Evolutionary conservation across 1,140 invertebrate genomes (phyloP).

Genomic region (Hycleus cichorii): DNA sequence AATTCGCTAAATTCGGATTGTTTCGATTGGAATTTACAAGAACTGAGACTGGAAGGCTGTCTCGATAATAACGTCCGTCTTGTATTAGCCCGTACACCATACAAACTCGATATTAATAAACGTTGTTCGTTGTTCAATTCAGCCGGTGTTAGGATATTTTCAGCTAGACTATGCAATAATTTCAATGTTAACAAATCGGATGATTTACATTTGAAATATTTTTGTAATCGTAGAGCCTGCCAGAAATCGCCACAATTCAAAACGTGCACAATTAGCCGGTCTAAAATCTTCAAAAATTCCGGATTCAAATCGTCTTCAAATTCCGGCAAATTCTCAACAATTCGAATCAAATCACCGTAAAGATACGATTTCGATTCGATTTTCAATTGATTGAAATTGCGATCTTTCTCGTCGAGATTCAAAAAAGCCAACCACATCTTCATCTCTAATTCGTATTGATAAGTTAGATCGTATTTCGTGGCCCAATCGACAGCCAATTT

Average conservation of each 20-base stretch:
- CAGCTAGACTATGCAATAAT: conserved; percentile 44
- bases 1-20: background rate
- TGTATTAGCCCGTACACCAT: conserved; percentile 16
- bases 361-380: conserved; percentile 7
- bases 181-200: conserved; percentile 44
- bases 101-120: conserved; percentile 27
- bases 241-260: conserved; percentile 25
- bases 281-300: conserved; percentile 14
- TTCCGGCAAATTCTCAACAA: conserved; percentile 13
- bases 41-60: conserved; percentile 23
- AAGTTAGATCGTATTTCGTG: conserved; percentile 41
- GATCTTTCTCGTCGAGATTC: conserved; percentile 34
- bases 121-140: conserved; percentile 38
- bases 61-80: conserved; percentile 25
- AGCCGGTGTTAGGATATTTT: conserved; percentile 39
- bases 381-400: conserved; percentile 3
- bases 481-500: conserved; percentile 50
- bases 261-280: conserved; percentile 9
- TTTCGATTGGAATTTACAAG: conserved; percentile 1
- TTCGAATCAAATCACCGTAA: conserved; percentile 26
- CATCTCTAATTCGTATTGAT: conserved; percentile 45
- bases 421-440: conserved; percentile 48
- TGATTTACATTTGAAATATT: conserved; percentile 42
- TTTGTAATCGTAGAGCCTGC: conserved; percentile 43
- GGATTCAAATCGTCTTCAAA: conserved; percentile 1